Conservation (phyloP, 2,888 invertebrate genomes). For the Arctia plantaginis region DNA sequence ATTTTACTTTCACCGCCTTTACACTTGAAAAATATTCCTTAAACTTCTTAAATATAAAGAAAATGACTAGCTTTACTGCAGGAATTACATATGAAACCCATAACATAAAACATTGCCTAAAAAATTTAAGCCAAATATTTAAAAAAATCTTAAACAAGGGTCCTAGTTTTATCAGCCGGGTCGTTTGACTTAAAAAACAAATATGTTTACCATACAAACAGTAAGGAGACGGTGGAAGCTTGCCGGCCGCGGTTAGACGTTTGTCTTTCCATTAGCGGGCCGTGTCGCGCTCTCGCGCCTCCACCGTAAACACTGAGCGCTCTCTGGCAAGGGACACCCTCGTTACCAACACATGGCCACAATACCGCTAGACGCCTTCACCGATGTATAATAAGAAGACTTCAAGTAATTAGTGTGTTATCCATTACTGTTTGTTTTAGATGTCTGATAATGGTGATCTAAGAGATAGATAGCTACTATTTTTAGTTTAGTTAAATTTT, state of each 20-base stretch:
- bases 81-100: neutral
- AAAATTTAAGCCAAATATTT: neutral
- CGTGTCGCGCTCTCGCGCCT: conserved; percentile 31
- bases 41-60: neutral
- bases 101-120: neutral
- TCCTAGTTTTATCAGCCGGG: neutral
- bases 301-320: conserved; percentile 11
- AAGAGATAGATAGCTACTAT: neutral
- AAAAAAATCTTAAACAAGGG: neutral
- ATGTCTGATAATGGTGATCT: neutral
- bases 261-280: conserved; percentile 39
- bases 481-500: neutral
- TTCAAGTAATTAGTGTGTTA: conserved; percentile 2
- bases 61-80: neutral
- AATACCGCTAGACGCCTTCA: neutral
- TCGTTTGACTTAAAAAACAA: conserved; percentile 11
- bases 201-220: conserved; percentile 29
- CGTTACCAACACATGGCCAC: conserved; percentile 5
- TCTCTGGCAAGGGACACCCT: neutral
- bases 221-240: neutral
- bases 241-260: neutral
- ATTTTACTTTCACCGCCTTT: neutral
- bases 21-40: neutral
- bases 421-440: neutral
- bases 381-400: neutral